Conservation (phyloP, 2,113 vertebrate species). For the Neodontobutis hainanensis region DNA sequence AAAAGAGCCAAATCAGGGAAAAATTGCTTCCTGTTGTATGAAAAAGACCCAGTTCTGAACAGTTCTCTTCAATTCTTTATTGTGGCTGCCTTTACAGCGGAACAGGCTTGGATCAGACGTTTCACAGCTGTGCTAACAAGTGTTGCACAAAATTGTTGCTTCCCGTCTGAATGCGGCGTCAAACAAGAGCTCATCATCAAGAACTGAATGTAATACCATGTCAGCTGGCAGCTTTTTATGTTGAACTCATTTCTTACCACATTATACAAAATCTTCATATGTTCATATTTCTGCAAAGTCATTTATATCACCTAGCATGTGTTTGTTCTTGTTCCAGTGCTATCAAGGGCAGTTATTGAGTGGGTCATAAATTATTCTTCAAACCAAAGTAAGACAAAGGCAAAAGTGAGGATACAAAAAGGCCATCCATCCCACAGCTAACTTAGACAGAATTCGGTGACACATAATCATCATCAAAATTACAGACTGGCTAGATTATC, state of each 20-base stretch:
- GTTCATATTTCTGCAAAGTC: background rate
- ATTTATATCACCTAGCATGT: background rate
- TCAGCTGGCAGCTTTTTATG: conserved; percentile 24
- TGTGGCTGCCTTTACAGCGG: conserved; percentile 30
- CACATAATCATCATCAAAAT: too few relatives aligned
- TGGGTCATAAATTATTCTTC: background rate
- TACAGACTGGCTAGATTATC: too few relatives aligned
- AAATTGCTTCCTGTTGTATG: conserved; percentile 68
- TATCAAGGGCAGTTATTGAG: background rate
- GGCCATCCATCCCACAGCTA: too few relatives aligned
- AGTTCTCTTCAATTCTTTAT: conserved; percentile 39
- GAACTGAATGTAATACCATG: conserved; percentile 18
- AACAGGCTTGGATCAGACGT: conserved; percentile 44
- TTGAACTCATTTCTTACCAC: background rate
- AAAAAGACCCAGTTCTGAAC: conserved; percentile 35
- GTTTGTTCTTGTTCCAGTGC: background rate
- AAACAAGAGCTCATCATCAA: conserved; percentile 27
- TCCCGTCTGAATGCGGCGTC: conserved; percentile 24
- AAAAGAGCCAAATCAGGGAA: conserved; percentile 50
- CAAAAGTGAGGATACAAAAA: too few relatives aligned
- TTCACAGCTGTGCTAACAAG: conserved; percentile 63
- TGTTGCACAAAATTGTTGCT: conserved; percentile 42
- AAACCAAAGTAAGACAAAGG: too few relatives aligned
- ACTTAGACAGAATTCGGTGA: too few relatives aligned
- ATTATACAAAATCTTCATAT: background rate